phyloP scores from a whole-genome alignment of 1,140 invertebrate genomes.

The Drosophila willistoni region DNA sequence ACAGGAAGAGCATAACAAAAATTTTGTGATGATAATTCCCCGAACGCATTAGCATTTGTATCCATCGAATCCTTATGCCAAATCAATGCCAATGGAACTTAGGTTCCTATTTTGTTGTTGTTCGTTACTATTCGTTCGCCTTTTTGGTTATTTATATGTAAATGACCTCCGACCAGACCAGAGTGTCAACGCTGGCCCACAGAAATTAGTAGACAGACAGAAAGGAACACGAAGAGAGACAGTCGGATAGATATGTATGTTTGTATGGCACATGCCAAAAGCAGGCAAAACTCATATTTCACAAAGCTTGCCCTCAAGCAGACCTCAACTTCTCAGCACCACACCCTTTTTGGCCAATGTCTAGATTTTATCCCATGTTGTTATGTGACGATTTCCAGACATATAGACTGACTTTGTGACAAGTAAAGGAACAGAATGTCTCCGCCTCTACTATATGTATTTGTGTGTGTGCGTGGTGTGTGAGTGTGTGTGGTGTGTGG shows the following conservation, averaged over 20 bases:
- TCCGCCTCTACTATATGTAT: background rate
- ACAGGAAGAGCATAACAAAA: slow-evolving; percentile 27
- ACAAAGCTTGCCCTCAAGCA: slow-evolving; percentile 14
- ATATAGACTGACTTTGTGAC: slow-evolving; percentile 25
- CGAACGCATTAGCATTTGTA: slow-evolving; percentile 52
- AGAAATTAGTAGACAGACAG: slow-evolving; percentile 45
- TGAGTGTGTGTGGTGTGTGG: too few relatives aligned
- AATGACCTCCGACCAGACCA: slow-evolving; percentile 47
- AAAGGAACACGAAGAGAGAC: background rate
- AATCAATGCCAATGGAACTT: slow-evolving; percentile 54
- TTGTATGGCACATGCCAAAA: slow-evolving; percentile 29
- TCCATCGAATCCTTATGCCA: slow-evolving; percentile 50
- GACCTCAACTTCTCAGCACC: background rate
- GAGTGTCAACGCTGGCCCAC: slow-evolving; percentile 9
- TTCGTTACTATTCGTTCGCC: slow-evolving; percentile 20
- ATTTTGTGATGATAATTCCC: slow-evolving; percentile 35
- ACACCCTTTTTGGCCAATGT: slow-evolving; percentile 23
- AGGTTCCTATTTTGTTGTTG: slow-evolving; percentile 1
- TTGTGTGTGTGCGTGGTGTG: too few relatives aligned
- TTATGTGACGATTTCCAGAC: background rate
- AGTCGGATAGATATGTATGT: background rate
- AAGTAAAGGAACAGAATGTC: slow-evolving; percentile 15
- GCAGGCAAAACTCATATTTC: slow-evolving; percentile 62
- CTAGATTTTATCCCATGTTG: background rate
- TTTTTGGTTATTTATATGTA: slow-evolving; percentile 74